phyloP scores from a whole-genome alignment of 2,113 vertebrate genomes.

The Oryzias celebensis region DNA sequence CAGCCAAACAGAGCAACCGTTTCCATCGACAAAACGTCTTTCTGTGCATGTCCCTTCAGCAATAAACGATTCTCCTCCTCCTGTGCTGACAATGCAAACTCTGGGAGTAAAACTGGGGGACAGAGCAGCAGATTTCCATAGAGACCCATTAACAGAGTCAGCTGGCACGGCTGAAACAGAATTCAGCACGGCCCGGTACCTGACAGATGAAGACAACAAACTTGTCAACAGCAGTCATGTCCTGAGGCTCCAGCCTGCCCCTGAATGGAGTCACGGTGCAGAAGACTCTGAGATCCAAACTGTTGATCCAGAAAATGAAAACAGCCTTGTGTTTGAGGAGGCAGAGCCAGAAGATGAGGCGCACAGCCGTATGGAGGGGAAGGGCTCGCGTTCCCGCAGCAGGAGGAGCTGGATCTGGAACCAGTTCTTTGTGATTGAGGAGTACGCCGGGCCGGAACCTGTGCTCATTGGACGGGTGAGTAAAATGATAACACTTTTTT shows the following conservation, averaged over 20 bases:
- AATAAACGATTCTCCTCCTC: conserved; percentile 53
- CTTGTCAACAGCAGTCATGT: conserved; percentile 71
- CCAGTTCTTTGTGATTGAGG: conserved; percentile 94
- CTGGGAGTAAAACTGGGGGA: conserved; percentile 48
- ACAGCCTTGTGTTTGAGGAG: conserved; percentile 77
- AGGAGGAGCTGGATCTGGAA: conserved; percentile 95
- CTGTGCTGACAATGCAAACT: conserved; percentile 65
- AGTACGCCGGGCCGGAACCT: conserved; percentile 89
- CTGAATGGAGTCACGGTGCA: conserved; percentile 44
- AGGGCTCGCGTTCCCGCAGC: conserved; percentile 79
- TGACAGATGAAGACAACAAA: conserved; percentile 56
- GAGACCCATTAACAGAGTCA: conserved; percentile 67
- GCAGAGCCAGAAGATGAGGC: conserved; percentile 52
- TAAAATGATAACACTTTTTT: conserved; percentile 21
- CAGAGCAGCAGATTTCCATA: conserved; percentile 54
- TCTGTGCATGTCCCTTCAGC: conserved; percentile 43
- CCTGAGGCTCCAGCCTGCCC: conserved; percentile 76
- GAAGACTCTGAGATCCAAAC: conserved; percentile 29
- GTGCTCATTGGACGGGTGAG: conserved; percentile 93
- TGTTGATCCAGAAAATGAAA: conserved; percentile 39
- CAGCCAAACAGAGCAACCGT: conserved; percentile 57
- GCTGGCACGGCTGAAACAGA: conserved; percentile 56
- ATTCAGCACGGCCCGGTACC: conserved; percentile 60
- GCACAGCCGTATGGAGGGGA: conserved; percentile 31
- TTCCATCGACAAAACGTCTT: conserved; percentile 61